These are phyloP conservation scores for Scaptomyza montana DNA, from an alignment of 1,140 invertebrate species.

Conservation along the genomic window DNA sequence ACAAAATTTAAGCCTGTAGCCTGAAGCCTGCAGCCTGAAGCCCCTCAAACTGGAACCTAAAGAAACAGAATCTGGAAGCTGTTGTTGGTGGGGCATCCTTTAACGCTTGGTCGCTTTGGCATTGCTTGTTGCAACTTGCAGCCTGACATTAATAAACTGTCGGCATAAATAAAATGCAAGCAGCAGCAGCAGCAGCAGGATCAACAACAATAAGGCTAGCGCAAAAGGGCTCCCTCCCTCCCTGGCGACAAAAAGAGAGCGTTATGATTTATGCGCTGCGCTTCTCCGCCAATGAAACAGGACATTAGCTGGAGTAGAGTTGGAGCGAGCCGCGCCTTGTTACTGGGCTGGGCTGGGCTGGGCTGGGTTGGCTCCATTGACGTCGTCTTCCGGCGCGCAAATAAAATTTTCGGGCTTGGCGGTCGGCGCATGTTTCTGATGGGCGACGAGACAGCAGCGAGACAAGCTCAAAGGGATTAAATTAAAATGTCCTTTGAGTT, in stretches of 20 bases:
- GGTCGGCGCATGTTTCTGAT: constrained; percentile 75
- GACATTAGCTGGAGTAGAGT: constrained; percentile 14
- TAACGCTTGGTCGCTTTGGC: constrained; percentile 11
- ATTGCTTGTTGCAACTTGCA: constrained; percentile 17
- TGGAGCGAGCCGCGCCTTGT: not conserved
- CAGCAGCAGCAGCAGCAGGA: not conserved
- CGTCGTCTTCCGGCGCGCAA: constrained; percentile 44
- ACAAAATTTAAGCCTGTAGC: not conserved
- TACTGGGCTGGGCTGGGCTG: not conserved
- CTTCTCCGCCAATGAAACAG: constrained; percentile 15
- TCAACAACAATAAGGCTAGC: not conserved
- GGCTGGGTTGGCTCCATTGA: constrained; percentile 5
- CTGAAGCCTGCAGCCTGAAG: not conserved
- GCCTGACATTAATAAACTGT: constrained; percentile 77
- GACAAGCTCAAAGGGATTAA: constrained; percentile 81
- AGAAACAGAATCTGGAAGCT: constrained; percentile 2
- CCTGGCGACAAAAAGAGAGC: not conserved
- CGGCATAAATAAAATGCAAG: constrained; percentile 76
- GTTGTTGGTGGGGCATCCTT: constrained; percentile 20
- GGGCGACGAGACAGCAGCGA: constrained; percentile 78
- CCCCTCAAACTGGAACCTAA: constrained; percentile 2
- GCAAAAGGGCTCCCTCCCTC: too few species aligned
- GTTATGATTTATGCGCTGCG: constrained; percentile 69
- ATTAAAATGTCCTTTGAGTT: constrained; percentile 82
- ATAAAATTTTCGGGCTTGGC: constrained; percentile 63